Evolutionary conservation across 2,888 invertebrate species (phyloP).

Genomic region (Diabrotica balteata): DNA sequence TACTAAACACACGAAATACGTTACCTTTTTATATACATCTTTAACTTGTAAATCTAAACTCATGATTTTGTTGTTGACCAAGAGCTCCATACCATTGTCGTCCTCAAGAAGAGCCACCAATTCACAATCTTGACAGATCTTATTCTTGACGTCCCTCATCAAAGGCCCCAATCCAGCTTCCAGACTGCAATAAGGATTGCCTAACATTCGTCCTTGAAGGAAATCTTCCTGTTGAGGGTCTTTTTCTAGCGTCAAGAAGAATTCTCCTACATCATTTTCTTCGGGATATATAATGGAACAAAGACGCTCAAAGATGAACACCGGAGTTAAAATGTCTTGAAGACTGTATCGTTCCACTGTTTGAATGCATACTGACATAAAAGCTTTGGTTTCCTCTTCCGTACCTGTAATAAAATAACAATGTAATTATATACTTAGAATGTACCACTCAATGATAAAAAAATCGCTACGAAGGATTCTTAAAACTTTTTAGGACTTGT

Average conservation of each 20-base stretch:
- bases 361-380: conserved; percentile 97
- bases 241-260: conserved; percentile 95
- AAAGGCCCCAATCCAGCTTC: conserved; percentile 95
- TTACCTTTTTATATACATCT: conserved; percentile 81
- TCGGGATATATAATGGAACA: conserved; percentile 98
- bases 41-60: conserved; percentile 95
- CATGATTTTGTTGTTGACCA: conserved; percentile 98
- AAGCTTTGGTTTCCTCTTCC: conserved; percentile 93
- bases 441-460: too few species aligned
- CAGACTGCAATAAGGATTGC: conserved; percentile 94
- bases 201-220: conserved; percentile 94
- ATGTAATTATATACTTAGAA: too few species aligned
- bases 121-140: conserved; percentile 98
- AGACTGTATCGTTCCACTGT: conserved; percentile 90
- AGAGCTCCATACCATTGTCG: conserved; percentile 97
- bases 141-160: conserved; percentile 99
- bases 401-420: conserved; percentile 64
- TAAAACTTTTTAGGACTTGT: too few species aligned
- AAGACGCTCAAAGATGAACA: conserved; percentile 95
- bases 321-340: conserved; percentile 94
- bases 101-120: conserved; percentile 97
- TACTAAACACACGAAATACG: conserved; percentile 1
- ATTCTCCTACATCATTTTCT: conserved; percentile 96
- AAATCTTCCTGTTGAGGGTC: conserved; percentile 99
- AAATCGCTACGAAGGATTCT: too few species aligned